phyloP scores from a whole-genome alignment of 2,888 invertebrate species.

The Cyclophora albipunctata region DNA sequence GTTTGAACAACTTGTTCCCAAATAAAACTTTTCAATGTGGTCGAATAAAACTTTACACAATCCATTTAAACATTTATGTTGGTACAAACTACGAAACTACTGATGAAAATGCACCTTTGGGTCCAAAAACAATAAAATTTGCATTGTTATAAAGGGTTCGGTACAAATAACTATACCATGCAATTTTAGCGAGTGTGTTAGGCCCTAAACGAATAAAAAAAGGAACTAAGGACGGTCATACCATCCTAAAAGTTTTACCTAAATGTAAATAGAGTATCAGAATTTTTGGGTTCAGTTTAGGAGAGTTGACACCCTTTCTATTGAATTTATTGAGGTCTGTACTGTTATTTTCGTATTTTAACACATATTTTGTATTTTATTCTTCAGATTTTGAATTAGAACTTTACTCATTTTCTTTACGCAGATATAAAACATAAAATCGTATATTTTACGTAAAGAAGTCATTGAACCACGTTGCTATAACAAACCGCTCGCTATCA shows the following conservation, averaged over 20 bases:
- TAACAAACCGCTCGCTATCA: conserved; percentile 2
- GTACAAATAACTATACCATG: conserved; percentile 34
- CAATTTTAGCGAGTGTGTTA: conserved; percentile 19
- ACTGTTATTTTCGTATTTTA: not conserved
- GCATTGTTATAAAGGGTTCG: conserved; percentile 43
- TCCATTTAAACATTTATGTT: too few species aligned
- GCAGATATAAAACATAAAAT: too few species aligned
- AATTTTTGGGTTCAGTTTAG: conserved; percentile 2
- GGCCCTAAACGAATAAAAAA: conserved; percentile 19
- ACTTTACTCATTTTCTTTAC: too few species aligned
- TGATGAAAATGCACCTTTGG: conserved; percentile 38
- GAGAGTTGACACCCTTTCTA: not conserved
- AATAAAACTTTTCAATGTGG: too few species aligned
- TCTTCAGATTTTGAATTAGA: too few species aligned
- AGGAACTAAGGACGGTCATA: conserved; percentile 8
- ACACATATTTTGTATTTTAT: too few species aligned
- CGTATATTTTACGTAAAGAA: too few species aligned
- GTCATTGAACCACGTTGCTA: not conserved
- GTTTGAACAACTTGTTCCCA: too few species aligned
- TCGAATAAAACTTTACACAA: too few species aligned
- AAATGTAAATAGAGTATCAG: conserved; percentile 13
- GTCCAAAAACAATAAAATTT: conserved; percentile 46
- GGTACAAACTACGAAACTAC: conserved; percentile 26
- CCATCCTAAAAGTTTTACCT: conserved; percentile 11
- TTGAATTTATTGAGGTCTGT: not conserved